These are phyloP conservation scores for Quadriops clusia DNA, from an alignment of 2,888 invertebrate species.

Conservation along the genomic window DNA sequence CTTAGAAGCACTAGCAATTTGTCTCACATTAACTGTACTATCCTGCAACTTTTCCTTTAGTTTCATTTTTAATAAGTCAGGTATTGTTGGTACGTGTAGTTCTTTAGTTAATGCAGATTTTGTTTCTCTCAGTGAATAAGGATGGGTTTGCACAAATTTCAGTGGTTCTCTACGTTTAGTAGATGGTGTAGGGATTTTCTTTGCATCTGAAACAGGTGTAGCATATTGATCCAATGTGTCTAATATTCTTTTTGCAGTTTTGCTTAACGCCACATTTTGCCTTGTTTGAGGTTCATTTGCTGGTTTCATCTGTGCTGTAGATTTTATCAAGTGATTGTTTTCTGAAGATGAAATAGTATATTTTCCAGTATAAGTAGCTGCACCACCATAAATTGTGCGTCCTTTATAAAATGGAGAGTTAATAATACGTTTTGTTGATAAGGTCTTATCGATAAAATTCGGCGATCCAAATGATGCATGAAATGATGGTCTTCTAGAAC, in stretches of 20 bases:
- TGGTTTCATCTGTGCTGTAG: slow-evolving; percentile 39
- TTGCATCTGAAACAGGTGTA: slow-evolving; percentile 67
- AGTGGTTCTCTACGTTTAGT: slow-evolving; percentile 24
- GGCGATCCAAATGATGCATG: slow-evolving; percentile 35
- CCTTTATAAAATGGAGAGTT: slow-evolving; percentile 67
- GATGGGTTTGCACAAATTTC: slow-evolving; percentile 26
- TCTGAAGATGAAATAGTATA: slow-evolving; percentile 18
- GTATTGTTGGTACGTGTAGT: slow-evolving; percentile 49
- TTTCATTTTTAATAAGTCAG: slow-evolving; percentile 49
- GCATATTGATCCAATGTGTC: slow-evolving; percentile 72
- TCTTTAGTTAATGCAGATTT: slow-evolving; percentile 33
- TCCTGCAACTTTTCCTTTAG: slow-evolving; percentile 46
- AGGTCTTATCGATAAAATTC: slow-evolving; percentile 35
- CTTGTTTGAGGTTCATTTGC: slow-evolving; percentile 26
- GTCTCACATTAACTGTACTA: slow-evolving; percentile 48
- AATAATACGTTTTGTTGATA: slow-evolving; percentile 35
- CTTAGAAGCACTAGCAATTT: slow-evolving; percentile 46
- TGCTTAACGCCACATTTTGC: slow-evolving; percentile 45
- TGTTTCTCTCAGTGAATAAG: slow-evolving; percentile 23
- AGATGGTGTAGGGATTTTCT: slow-evolving; percentile 53
- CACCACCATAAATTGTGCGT: slow-evolving; percentile 64
- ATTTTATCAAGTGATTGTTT: slow-evolving; percentile 20
- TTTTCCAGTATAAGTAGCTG: slow-evolving; percentile 43
- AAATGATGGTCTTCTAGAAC: slow-evolving; percentile 40
- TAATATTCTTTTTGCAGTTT: slow-evolving; percentile 66